Base-by-base conservation (phyloP, 2,888 invertebrate genomes). In the Strigamia crassipes region DNA sequence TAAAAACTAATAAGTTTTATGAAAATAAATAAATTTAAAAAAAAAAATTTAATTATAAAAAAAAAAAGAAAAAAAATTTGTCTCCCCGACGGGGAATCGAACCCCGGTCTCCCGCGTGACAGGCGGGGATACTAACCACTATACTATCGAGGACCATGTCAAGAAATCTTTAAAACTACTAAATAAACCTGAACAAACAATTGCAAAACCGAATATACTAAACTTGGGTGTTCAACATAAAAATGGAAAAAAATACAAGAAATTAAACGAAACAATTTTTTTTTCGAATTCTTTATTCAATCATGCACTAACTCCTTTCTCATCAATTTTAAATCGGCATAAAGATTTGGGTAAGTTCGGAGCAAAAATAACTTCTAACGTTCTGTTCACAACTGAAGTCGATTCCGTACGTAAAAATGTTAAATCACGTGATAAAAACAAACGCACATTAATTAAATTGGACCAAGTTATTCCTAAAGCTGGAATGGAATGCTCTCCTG, bases 51-150 rank as follows among this genome's bases (percentile, higher is more conserved):
- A n/a, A n/a, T n/a, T n/a, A n/a, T n/a, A n/a, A n/a, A n/a, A 34
- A 18, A 18, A 78, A 38, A 78, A 12, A 38, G n/a, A 78, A 78
- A 78, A 85, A 83, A 84, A 51, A 77, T n/a, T n/a, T n/a, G 82
- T 84, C 88, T 89, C 89, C 88, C 88, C 88, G 88, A 87, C 89
- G 88, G 89, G 89, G 89, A 89, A 89, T 89, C 88, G 89, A 89
- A 89, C 89, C 89, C 88, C 88, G 89, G 89, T 89, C 89, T 88
- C 88, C 89, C 88, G 88, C 88, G 89, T 89, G 89, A 89, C 89
- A 89, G 89, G 88, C 89, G 88, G 89, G 88, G 88, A 89, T 89
- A 89, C 89, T 89, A 85, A 88, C 89, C 89, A 89, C 89, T 89
- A 89, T 89, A 89, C 89, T 89, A 89, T 87, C 88, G 88, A 88